Evolutionary conservation across 30 jellyfish, hydroid and myxozoan genomes (phyloP).

Genomic region (Turritopsis dohrnii): DNA sequence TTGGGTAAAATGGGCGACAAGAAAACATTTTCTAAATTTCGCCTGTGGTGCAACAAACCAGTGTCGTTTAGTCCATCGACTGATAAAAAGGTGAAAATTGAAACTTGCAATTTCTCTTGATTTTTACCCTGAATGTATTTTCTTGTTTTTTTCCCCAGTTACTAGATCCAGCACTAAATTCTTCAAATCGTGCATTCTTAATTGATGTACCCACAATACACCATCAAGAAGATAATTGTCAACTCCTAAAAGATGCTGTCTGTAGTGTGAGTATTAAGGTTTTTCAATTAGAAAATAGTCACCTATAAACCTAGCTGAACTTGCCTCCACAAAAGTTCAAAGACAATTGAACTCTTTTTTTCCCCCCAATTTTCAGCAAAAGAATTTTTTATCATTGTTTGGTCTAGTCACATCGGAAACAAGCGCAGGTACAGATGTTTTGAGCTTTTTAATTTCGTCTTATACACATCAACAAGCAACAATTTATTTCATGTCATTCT

Average conservation of each 20-base stretch:
- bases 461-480: background rate
- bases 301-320: too few relatives aligned
- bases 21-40: background rate
- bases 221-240: background rate
- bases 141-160: background rate
- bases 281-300: too few relatives aligned
- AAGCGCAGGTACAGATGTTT: background rate
- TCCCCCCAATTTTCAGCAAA: background rate
- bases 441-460: background rate
- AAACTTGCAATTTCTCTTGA: too few relatives aligned
- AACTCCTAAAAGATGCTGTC: background rate
- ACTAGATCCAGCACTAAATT: background rate
- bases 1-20: background rate
- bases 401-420: constrained; percentile 10
- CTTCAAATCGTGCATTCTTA: background rate
- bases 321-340: background rate
- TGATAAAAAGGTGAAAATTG: background rate
- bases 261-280: background rate
- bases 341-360: background rate
- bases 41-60: constrained; percentile 13
- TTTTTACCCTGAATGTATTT: background rate
- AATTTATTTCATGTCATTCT: background rate
- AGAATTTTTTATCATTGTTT: background rate
- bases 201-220: background rate
- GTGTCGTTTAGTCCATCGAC: background rate